These are phyloP conservation scores for Noctua janthina DNA, from an alignment of 2,888 invertebrate genomes.

Conservation along the genomic window DNA sequence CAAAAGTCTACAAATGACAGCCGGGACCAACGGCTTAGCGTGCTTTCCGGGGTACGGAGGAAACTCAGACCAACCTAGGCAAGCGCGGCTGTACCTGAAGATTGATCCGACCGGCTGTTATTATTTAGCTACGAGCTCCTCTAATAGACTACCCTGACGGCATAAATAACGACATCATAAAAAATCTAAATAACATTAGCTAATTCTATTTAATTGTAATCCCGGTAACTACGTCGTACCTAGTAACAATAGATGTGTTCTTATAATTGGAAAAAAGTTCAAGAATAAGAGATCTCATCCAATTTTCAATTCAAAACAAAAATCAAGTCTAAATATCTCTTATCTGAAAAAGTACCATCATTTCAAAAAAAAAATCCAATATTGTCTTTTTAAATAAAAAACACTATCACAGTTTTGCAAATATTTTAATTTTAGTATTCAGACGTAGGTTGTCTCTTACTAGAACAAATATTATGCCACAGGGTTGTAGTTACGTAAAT, in stretches of 20 bases:
- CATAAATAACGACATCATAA: not conserved
- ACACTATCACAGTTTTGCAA: not conserved
- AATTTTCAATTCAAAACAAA: conserved; percentile 21
- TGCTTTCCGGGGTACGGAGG: too few species aligned
- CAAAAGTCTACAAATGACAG: too few species aligned
- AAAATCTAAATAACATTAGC: not conserved
- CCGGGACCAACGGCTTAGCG: too few species aligned
- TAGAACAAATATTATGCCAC: conserved; percentile 18
- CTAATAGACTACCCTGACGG: not conserved
- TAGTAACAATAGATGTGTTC: not conserved
- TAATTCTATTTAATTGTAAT: not conserved
- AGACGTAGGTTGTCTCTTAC: not conserved
- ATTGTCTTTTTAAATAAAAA: not conserved
- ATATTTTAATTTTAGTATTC: conserved; percentile 35
- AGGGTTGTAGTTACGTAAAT: not conserved
- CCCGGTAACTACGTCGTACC: too few species aligned
- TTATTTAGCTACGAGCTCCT: too few species aligned
- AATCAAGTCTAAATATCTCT: not conserved
- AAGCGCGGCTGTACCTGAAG: too few species aligned
- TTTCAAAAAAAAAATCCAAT: not conserved
- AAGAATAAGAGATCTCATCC: not conserved
- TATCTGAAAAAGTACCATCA: not conserved
- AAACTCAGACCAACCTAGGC: too few species aligned
- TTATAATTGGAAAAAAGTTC: not conserved
- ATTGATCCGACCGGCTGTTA: too few species aligned